Evolutionary conservation across 2,888 invertebrate species (phyloP).

Genomic region (Philhelius pedissequus): DNA sequence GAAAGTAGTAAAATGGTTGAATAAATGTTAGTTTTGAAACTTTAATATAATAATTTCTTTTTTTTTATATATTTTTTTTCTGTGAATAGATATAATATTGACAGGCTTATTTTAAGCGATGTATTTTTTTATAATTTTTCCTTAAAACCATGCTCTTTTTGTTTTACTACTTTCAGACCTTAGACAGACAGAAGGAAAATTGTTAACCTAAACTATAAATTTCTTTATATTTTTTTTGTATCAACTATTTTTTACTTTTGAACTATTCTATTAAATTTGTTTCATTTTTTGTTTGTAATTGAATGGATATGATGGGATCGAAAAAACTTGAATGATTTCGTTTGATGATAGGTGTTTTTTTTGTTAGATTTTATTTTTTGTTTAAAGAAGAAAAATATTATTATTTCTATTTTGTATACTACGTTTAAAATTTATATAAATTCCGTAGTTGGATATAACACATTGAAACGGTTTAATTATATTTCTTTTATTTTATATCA

Average conservation of each 20-base stretch:
- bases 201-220: neutral
- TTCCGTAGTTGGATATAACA: constrained; percentile 19
- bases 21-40: neutral
- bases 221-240: neutral
- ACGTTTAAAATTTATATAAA: constrained; percentile 4
- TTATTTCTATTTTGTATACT: neutral
- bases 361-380: neutral
- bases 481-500: constrained; percentile 18
- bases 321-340: constrained; percentile 46
- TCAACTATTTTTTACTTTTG: constrained; percentile 39
- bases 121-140: neutral
- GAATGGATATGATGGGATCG: constrained; percentile 53
- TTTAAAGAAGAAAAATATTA: constrained; percentile 6
- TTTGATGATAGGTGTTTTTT: neutral
- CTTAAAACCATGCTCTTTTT: neutral
- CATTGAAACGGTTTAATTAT: constrained; percentile 23
- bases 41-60: neutral
- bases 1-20: neutral
- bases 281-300: constrained; percentile 28
- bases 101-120: neutral
- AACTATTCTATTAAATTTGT: constrained; percentile 51
- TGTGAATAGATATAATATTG: neutral
- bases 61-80: neutral
- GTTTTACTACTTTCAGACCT: neutral
- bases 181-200: neutral